A percentile compares a stretch with the other conserved stretches of the same genome.
Evolutionary conservation across 2,113 vertebrate species (phyloP).

Genomic region (Callospermophilus lateralis): DNA sequence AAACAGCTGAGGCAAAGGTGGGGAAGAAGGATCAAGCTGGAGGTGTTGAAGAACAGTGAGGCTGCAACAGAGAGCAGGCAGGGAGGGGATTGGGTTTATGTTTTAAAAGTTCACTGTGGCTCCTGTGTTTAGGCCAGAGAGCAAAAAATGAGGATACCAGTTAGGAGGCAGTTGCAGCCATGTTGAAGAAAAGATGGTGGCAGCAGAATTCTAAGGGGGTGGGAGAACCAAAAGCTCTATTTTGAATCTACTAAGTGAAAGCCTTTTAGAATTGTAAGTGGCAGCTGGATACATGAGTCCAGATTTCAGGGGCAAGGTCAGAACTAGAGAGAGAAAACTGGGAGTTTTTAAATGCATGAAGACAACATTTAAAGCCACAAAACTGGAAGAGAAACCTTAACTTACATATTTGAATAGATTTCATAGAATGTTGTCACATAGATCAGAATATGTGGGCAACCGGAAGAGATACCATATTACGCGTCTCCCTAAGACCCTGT

Average conservation of each 20-base stretch:
- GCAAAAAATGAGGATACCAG: background rate
- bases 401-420: too few species aligned
- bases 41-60: background rate
- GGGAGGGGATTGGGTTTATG: background rate
- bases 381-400: too few species aligned
- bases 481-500: background rate
- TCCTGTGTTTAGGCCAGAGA: background rate
- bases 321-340: background rate
- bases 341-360: background rate
- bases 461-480: background rate
- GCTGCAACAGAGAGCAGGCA: background rate
- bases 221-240: background rate
- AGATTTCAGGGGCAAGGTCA: background rate
- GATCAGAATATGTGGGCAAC: too few species aligned
- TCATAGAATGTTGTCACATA: too few species aligned
- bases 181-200: background rate
- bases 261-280: background rate
- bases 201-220: background rate
- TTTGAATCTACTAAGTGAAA: background rate
- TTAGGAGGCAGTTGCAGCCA: background rate
- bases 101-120: background rate
- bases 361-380: background rate
- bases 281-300: background rate
- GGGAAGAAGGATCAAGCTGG: background rate
- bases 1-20: background rate